Evolutionary conservation across 2,888 invertebrate species (phyloP).

Genomic region (Tortricodes alternella): DNA sequence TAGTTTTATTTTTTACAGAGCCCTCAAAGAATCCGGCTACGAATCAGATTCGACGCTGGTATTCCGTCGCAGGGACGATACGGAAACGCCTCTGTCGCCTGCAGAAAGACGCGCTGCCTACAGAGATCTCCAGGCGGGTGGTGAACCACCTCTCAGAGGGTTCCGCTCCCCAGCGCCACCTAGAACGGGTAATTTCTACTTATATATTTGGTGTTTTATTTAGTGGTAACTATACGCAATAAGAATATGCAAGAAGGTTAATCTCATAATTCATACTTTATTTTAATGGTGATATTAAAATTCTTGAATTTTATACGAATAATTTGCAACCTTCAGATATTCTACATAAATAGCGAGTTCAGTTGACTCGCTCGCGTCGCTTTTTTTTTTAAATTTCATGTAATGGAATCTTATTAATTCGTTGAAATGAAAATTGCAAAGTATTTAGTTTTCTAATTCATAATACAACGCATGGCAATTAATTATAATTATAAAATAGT

Average conservation of each 20-base stretch:
- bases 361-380: no score
- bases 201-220: neutral
- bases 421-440: neutral
- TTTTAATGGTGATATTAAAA: no score
- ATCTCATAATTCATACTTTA: no score
- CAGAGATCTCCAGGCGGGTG: conserved; percentile 94
- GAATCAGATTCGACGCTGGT: conserved; percentile 95
- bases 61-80: conserved; percentile 89
- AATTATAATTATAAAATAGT: neutral
- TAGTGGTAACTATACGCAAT: neutral
- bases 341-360: no score
- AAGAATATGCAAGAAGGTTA: neutral
- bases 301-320: no score
- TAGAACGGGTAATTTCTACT: conserved; percentile 75
- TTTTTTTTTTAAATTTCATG: neutral
- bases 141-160: conserved; percentile 96
- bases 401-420: neutral
- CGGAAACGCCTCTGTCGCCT: conserved; percentile 87
- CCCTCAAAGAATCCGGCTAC: conserved; percentile 94
- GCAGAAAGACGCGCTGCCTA: conserved; percentile 93
- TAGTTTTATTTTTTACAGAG: conserved; percentile 78
- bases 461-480: conserved; percentile 11
- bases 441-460: neutral
- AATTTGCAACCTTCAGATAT: no score
- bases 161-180: conserved; percentile 94